These are phyloP conservation scores for Oreonectes daqikongensis DNA, from an alignment of 2,797 vertebrate genomes.

Conservation along the genomic window DNA sequence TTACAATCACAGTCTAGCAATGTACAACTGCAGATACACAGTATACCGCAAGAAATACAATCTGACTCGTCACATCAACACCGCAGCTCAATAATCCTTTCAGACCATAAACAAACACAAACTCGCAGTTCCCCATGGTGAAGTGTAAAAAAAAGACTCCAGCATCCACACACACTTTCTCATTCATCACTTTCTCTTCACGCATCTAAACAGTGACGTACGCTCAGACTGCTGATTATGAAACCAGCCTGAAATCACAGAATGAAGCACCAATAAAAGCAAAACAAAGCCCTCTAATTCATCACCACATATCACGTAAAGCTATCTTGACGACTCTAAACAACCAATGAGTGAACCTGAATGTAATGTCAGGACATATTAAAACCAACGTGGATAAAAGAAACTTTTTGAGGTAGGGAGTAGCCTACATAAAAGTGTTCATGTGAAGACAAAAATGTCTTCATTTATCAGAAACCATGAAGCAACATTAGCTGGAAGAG, in stretches of 20 bases:
- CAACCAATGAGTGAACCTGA: conserved; percentile 31
- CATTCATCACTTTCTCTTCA: conserved; percentile 19
- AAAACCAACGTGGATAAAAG: background rate
- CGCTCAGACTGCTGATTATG: conserved; percentile 19
- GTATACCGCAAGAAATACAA: background rate
- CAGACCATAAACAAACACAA: conserved; percentile 34
- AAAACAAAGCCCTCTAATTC: conserved; percentile 36
- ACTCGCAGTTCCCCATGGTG: background rate
- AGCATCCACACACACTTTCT: background rate
- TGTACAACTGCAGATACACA: background rate
- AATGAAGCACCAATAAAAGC: conserved; percentile 33
- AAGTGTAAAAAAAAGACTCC: background rate
- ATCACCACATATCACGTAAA: conserved; percentile 37
- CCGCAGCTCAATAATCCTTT: conserved; percentile 22
- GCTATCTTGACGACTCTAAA: conserved; percentile 22
- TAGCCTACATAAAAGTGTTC: background rate
- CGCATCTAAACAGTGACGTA: conserved; percentile 16
- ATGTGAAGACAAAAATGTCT: conserved; percentile 20
- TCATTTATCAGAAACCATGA: conserved; percentile 46
- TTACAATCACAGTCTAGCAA: conserved; percentile 5
- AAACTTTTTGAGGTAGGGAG: background rate
- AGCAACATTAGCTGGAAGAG: conserved; percentile 55
- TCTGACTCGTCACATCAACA: conserved; percentile 15
- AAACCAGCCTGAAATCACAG: conserved; percentile 27
- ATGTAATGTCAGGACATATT: background rate